Evolutionary conservation across 2,113 vertebrate species (phyloP).

Genomic region (Eulacestoma nigropectus): DNA sequence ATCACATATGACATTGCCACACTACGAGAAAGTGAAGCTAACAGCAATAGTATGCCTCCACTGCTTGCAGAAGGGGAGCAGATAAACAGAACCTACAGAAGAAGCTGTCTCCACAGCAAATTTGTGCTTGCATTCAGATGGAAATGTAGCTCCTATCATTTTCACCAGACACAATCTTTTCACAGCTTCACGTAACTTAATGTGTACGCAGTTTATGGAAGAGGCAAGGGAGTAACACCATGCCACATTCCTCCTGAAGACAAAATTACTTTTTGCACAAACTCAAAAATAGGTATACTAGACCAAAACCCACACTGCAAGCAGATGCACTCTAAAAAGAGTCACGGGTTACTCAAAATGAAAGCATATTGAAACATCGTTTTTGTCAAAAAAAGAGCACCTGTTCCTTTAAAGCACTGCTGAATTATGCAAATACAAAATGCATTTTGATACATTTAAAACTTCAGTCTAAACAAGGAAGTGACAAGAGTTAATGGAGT

Average conservation of each 20-base stretch:
- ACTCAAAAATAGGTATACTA: not conserved
- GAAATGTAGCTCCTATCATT: not conserved
- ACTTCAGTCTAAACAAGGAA: not conserved
- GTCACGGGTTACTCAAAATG: not conserved
- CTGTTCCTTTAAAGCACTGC: not conserved
- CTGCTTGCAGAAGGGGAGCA: not conserved
- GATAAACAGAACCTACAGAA: not conserved
- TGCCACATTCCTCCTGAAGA: not conserved
- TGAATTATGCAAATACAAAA: not conserved
- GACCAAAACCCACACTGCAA: not conserved
- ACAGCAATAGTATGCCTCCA: not conserved
- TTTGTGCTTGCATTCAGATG: not conserved
- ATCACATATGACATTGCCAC: not conserved
- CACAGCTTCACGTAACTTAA: not conserved
- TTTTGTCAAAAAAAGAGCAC: not conserved
- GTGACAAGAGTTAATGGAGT: not conserved
- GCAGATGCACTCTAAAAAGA: not conserved
- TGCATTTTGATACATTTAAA: not conserved
- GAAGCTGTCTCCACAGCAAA: not conserved
- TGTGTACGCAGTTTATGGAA: not conserved
- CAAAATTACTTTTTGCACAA: not conserved
- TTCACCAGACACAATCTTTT: not conserved
- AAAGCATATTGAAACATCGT: not conserved
- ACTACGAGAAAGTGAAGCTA: not conserved
- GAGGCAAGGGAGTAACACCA: not conserved